phyloP scores from a whole-genome alignment of 2,113 vertebrate species.

The Prionailurus viverrinus region DNA sequence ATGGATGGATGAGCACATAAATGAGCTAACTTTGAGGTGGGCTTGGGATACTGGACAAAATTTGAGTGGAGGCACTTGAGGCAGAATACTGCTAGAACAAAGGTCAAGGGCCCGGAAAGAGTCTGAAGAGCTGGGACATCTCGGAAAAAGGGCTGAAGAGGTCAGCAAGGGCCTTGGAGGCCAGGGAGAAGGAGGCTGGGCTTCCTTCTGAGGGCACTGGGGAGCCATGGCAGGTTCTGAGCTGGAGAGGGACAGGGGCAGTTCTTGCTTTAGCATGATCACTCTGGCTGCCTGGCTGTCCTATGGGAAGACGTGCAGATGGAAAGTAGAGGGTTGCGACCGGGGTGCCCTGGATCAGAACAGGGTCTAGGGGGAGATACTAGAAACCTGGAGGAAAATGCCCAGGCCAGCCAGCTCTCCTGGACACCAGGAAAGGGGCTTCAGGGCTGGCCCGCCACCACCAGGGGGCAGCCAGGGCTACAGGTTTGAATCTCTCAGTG shows the following conservation, averaged over 20 bases:
- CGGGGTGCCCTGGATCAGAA: not conserved
- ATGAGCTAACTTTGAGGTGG: not conserved
- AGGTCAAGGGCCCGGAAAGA: not conserved
- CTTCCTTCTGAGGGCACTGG: not conserved
- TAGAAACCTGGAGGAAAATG: not conserved
- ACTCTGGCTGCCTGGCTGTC: not conserved
- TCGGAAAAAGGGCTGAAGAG: not conserved
- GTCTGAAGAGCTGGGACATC: not conserved
- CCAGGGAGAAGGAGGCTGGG: not conserved
- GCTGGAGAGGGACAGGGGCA: not conserved
- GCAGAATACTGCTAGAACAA: not conserved
- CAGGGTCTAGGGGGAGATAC: not conserved
- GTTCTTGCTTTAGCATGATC: not conserved
- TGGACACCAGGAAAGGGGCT: not conserved
- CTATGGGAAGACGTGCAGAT: not conserved
- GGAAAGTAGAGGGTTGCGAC: not conserved
- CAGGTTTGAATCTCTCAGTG: not conserved
- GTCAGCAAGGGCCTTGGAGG: not conserved
- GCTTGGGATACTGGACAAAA: not conserved
- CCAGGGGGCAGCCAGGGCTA: slow-evolving; percentile 55
- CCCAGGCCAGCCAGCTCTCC: not conserved
- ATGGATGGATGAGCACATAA: not conserved
- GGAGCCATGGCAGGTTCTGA: not conserved
- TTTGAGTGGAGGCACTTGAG: not conserved
- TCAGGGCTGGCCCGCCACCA: not conserved